These are phyloP conservation scores for Cyprinodon brontotheroides DNA, from an alignment of 2,113 vertebrate species.

Conservation along the genomic window DNA sequence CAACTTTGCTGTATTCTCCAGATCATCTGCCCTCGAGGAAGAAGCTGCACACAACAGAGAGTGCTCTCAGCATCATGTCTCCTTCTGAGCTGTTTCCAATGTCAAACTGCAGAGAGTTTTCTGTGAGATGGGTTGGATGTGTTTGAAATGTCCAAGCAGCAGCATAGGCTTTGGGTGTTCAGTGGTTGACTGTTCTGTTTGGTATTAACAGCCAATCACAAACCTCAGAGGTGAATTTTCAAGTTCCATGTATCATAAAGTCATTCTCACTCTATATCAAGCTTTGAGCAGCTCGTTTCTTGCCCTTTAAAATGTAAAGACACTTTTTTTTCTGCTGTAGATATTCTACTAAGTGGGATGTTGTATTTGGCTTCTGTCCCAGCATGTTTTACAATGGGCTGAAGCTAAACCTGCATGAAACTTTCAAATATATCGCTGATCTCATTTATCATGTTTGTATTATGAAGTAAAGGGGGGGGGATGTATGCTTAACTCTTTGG, in stretches of 20 bases:
- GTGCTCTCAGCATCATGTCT: conserved; percentile 1
- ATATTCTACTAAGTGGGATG: conserved; percentile 60
- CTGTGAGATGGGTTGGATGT: conserved; percentile 9
- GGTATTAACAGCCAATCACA: conserved; percentile 23
- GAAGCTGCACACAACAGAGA: conserved; percentile 11
- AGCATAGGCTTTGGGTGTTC: not conserved
- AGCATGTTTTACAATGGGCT: conserved; percentile 63
- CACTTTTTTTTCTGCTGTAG: conserved; percentile 56
- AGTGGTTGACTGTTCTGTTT: not conserved
- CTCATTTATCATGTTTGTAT: conserved; percentile 46
- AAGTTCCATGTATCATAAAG: not conserved
- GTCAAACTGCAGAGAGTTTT: not conserved
- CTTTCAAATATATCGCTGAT: conserved; percentile 45
- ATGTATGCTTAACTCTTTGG: not conserved
- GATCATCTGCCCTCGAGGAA: conserved; percentile 34
- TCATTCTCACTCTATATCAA: not conserved
- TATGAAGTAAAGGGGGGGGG: not conserved
- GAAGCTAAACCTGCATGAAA: conserved; percentile 68
- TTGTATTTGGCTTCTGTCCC: conserved; percentile 72
- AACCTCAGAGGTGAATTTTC: not conserved
- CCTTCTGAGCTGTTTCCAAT: conserved; percentile 9
- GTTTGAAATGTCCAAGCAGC: not conserved
- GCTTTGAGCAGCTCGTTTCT: conserved; percentile 5
- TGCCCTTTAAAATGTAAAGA: conserved; percentile 31
- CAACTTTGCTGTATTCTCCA: conserved; percentile 49